Conservation (phyloP, 2,797 vertebrate genomes). For the Vespertilio murinus region DNA sequence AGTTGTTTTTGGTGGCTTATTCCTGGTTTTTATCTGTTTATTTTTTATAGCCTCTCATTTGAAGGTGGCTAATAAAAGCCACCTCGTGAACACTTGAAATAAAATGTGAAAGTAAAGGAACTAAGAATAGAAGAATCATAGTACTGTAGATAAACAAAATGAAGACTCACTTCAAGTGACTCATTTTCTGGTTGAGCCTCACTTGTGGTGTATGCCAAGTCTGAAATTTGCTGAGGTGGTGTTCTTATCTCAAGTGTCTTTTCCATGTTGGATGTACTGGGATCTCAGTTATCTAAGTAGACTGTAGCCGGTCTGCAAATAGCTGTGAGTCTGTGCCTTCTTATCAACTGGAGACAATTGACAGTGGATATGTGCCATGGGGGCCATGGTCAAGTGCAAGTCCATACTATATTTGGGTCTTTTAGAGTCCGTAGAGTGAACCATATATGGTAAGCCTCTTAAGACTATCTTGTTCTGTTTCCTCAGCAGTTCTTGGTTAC, state of each 20-base stretch:
- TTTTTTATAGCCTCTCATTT: constrained; percentile 9
- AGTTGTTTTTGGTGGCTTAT: not conserved
- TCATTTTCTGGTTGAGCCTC: not conserved
- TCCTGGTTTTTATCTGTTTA: not conserved
- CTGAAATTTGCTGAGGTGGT: not conserved
- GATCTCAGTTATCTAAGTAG: constrained; percentile 35
- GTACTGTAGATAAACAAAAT: not conserved
- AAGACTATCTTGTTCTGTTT: constrained; percentile 41
- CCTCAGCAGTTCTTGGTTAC: constrained; percentile 20
- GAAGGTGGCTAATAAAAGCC: not conserved
- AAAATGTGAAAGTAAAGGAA: not conserved
- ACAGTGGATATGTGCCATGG: constrained; percentile 1
- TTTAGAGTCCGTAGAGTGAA: not conserved
- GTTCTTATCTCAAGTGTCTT: constrained; percentile 61
- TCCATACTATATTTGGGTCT: constrained; percentile 69
- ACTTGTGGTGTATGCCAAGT: not conserved
- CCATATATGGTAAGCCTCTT: constrained; percentile 66
- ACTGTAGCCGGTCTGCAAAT: constrained; percentile 52
- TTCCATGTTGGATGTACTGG: constrained; percentile 48
- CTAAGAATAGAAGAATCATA: not conserved
- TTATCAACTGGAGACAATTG: constrained; percentile 60
- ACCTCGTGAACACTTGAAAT: not conserved
- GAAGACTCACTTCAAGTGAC: not conserved
- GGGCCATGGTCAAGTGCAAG: constrained; percentile 50
- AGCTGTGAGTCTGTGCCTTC: constrained; percentile 46